Percentiles rank a stretch among this genome's conserved stretches.
Evolutionary conservation across 2,113 vertebrate genomes (phyloP).

Genomic region (Chloroceryle aenea): DNA sequence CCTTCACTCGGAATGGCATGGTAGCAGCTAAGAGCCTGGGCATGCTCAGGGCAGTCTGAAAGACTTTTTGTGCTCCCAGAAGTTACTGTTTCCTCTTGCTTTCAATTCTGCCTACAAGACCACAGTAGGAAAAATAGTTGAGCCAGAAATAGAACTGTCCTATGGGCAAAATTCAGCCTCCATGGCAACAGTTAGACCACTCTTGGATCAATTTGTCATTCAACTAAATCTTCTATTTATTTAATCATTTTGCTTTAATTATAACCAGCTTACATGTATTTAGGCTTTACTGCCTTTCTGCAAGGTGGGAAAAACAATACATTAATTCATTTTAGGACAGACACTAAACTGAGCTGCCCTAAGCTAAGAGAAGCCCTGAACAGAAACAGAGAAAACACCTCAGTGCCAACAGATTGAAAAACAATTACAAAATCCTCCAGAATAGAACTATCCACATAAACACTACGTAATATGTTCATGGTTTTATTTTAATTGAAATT

Average conservation of each 20-base stretch:
- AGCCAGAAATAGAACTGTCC: neutral
- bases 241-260: neutral
- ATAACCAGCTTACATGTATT: neutral
- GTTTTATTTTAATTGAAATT: neutral
- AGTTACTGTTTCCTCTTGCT: neutral
- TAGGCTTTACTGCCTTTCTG: neutral
- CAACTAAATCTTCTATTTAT: neutral
- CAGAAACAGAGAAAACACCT: neutral
- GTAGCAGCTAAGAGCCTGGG: neutral
- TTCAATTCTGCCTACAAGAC: neutral
- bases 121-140: neutral
- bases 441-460: neutral
- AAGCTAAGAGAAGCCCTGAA: neutral
- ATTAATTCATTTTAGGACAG: neutral
- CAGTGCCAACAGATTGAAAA: neutral
- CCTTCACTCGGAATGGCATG: neutral
- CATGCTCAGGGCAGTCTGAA: neutral
- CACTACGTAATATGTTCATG: neutral
- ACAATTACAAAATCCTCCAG: neutral
- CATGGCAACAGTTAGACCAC: neutral
- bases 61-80: neutral
- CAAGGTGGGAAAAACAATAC: neutral
- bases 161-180: conserved; percentile 19
- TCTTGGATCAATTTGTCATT: neutral
- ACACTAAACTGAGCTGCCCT: neutral